Evolutionary conservation across 2,888 invertebrate species (phyloP).

Genomic region (Nycteola revayana): DNA sequence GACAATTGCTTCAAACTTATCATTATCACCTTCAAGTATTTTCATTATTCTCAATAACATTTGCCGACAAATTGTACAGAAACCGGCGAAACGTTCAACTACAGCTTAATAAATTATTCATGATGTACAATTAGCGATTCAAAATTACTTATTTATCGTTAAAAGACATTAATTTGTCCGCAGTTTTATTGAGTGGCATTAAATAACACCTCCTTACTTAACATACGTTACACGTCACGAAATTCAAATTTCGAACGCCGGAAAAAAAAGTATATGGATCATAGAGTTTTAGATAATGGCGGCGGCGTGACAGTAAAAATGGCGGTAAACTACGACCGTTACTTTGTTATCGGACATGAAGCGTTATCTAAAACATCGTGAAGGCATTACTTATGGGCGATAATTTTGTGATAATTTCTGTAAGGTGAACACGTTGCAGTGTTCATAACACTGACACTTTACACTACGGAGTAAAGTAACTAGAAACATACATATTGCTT

Average conservation of each 20-base stretch:
- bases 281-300: constrained; percentile 55
- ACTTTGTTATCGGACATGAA: constrained; percentile 54
- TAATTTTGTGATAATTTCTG: constrained; percentile 49
- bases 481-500: too few relatives aligned
- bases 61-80: constrained; percentile 26
- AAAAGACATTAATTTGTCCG: constrained; percentile 31
- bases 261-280: constrained; percentile 57
- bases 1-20: constrained; percentile 13
- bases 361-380: constrained; percentile 57
- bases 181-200: constrained; percentile 32
- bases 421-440: constrained; percentile 36
- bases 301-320: neutral
- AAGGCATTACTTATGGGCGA: constrained; percentile 46
- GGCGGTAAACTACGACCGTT: constrained; percentile 47
- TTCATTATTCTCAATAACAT: constrained; percentile 30
- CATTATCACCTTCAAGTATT: constrained; percentile 32
- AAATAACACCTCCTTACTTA: constrained; percentile 33
- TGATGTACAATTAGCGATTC: constrained; percentile 35
- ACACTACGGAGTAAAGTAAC: too few relatives aligned
- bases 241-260: constrained; percentile 48
- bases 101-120: constrained; percentile 33
- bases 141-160: constrained; percentile 40
- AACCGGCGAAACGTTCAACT: constrained; percentile 21
- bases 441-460: constrained; percentile 11
- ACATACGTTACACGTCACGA: constrained; percentile 43